Evolutionary conservation across 2,113 vertebrate genomes (phyloP).

Genomic region (Strix uralensis): DNA sequence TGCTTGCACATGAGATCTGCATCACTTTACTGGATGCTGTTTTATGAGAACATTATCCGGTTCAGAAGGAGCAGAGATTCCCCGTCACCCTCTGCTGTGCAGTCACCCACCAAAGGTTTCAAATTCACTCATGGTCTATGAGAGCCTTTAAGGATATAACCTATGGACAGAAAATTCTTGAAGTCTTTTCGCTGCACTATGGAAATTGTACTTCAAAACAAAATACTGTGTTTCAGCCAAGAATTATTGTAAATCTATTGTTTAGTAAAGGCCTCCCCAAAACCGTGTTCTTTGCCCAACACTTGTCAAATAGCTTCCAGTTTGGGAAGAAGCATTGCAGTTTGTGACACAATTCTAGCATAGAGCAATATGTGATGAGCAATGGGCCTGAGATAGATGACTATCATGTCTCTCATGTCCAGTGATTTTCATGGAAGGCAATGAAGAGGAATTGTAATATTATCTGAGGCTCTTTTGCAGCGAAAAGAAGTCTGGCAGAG

Average conservation of each 20-base stretch:
- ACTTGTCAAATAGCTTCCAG: neutral
- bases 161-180: neutral
- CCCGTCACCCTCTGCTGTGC: neutral
- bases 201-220: neutral
- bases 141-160: neutral
- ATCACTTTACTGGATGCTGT: neutral
- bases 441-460: neutral
- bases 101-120: neutral
- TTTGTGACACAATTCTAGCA: neutral
- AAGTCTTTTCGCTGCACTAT: neutral
- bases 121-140: fast-evolving
- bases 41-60: neutral
- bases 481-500: neutral
- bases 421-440: neutral
- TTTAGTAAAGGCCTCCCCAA: neutral
- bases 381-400: neutral
- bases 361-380: fast-evolving
- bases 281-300: neutral
- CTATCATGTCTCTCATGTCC: neutral
- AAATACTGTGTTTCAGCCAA: neutral
- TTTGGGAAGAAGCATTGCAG: neutral
- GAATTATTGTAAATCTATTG: neutral
- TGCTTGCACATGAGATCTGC: neutral
- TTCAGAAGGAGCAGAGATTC: neutral
- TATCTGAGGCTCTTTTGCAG: neutral